phyloP scores from a whole-genome alignment of 2,888 invertebrate genomes.

The Drosophila borealis region DNA sequence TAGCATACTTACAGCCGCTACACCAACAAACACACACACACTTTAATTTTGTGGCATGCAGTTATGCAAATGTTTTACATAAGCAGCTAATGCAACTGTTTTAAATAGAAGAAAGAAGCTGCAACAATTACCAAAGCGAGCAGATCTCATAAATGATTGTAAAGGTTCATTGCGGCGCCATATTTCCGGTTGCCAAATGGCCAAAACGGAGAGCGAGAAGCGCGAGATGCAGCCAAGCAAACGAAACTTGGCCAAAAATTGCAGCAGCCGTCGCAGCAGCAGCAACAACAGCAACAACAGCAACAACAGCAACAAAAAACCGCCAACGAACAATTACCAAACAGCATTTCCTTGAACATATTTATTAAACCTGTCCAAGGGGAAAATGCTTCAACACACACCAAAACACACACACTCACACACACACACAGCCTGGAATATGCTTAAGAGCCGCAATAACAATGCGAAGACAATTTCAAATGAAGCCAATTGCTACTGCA shows the following conservation, averaged over 20 bases:
- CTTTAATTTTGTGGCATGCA: not conserved
- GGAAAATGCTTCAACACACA: constrained; percentile 64
- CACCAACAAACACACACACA: not conserved
- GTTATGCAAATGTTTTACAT: constrained; percentile 58
- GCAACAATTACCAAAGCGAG: constrained; percentile 57
- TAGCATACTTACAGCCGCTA: constrained; percentile 32
- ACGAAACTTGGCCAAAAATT: constrained; percentile 46
- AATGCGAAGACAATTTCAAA: constrained; percentile 71
- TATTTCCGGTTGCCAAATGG: constrained; percentile 65
- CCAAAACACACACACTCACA: constrained; percentile 14
- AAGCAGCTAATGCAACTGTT: constrained; percentile 43
- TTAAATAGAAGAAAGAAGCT: constrained; percentile 28
- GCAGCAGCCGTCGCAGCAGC: constrained; percentile 38
- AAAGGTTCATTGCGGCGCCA: constrained; percentile 79
- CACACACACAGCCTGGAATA: constrained; percentile 19
- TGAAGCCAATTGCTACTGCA: constrained; percentile 76
- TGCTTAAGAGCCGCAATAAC: constrained; percentile 33
- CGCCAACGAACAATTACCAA: constrained; percentile 82
- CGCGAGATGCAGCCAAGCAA: constrained; percentile 47
- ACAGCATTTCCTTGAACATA: constrained; percentile 84
- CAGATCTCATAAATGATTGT: constrained; percentile 78
- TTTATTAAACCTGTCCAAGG: constrained; percentile 83
- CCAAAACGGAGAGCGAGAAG: constrained; percentile 8
- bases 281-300: constrained; percentile 14
- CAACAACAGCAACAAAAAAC: constrained; percentile 34